Conservation (phyloP, 2,888 invertebrate genomes). For the Hirtodrosophila duncani region DNA sequence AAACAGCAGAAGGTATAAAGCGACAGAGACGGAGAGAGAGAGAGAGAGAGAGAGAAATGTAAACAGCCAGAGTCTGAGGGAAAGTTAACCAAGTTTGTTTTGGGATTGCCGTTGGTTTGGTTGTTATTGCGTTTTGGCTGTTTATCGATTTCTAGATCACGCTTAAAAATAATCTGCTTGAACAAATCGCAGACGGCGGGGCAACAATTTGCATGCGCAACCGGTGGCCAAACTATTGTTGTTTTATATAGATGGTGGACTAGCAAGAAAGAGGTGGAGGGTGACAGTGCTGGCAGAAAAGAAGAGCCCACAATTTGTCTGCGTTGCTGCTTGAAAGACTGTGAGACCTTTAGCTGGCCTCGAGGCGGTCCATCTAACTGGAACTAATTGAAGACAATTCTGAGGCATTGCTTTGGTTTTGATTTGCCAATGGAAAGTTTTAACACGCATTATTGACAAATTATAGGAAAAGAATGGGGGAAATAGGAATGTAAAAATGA, state of each 20-base stretch:
- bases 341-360: too few species aligned
- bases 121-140: conserved; percentile 12
- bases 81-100: conserved; percentile 48
- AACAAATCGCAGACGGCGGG: conserved; percentile 27
- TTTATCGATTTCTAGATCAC: conserved; percentile 65
- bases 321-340: neutral
- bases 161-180: conserved; percentile 47
- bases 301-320: conserved; percentile 4
- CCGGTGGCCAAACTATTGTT: conserved; percentile 21
- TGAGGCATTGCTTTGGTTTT: conserved; percentile 17
- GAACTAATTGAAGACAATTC: conserved; percentile 8
- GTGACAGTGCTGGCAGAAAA: too few species aligned
- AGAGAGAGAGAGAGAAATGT: conserved; percentile 3
- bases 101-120: conserved; percentile 3
- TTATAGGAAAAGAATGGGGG: neutral
- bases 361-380: conserved; percentile 9
- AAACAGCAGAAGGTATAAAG: conserved; percentile 32
- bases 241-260: too few species aligned
- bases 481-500: neutral
- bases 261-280: too few species aligned
- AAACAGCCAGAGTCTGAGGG: conserved; percentile 44
- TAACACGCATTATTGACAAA: conserved; percentile 3
- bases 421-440: conserved; percentile 32
- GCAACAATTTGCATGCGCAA: conserved; percentile 39
- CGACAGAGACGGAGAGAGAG: conserved; percentile 1